Conservation (phyloP, 2,113 vertebrate species). For the Hyperopisus bebe region DNA sequence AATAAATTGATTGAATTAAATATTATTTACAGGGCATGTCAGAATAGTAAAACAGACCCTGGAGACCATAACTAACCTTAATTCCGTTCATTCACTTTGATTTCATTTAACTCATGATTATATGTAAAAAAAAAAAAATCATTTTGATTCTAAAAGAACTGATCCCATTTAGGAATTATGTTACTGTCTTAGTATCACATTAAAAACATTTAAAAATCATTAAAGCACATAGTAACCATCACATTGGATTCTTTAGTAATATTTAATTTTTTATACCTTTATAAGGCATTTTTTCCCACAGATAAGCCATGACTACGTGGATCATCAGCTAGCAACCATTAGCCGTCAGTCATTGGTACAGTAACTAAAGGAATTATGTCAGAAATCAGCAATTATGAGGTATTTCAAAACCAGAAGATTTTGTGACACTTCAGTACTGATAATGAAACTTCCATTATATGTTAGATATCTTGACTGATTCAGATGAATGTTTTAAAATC, state of each 20-base stretch:
- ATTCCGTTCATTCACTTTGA: not conserved
- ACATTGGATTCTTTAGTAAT: not conserved
- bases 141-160: not conserved
- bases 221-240: not conserved
- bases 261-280: not conserved
- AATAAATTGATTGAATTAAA: not conserved
- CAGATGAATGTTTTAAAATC: slow-evolving; percentile 19
- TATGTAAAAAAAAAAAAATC: not conserved
- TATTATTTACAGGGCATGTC: not conserved
- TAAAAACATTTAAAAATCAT: not conserved
- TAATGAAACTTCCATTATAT: not conserved
- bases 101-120: not conserved
- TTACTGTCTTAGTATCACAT: not conserved
- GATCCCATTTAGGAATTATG: not conserved
- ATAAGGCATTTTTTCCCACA: not conserved
- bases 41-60: not conserved
- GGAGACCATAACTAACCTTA: not conserved
- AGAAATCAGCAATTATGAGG: not conserved
- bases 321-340: not conserved
- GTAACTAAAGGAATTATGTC: not conserved
- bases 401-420: not conserved
- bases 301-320: not conserved
- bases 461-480: slow-evolving; percentile 7
- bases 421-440: not conserved
- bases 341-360: not conserved